Conservation (phyloP, 2,113 vertebrate species). For the Donacobius atricapilla region DNA sequence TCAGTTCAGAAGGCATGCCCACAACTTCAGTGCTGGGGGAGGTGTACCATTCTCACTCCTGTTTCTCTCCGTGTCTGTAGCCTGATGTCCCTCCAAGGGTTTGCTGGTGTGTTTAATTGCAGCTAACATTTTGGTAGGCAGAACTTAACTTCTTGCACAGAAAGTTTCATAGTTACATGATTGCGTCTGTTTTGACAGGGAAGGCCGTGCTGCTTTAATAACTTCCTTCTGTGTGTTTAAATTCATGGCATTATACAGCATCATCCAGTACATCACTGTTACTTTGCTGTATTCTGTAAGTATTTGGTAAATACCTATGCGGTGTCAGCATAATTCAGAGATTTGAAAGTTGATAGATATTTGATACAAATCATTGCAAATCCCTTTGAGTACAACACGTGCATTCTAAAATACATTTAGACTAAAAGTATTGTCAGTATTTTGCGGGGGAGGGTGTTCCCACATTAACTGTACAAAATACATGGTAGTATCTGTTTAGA, state of each 20-base stretch:
- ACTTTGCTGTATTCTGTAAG: constrained; percentile 94
- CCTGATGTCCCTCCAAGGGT: not conserved
- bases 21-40: not conserved
- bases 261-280: constrained; percentile 97
- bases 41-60: not conserved
- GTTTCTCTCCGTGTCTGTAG: not conserved
- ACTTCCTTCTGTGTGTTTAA: constrained; percentile 99
- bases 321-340: not conserved
- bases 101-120: not conserved
- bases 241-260: constrained; percentile 98
- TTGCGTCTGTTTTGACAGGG: constrained; percentile 77
- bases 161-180: not conserved
- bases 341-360: not conserved
- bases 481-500: not conserved
- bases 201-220: constrained; percentile 95
- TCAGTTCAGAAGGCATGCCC: not conserved
- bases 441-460: too few species aligned
- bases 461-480: not conserved
- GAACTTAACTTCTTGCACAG: not conserved
- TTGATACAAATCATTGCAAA: not conserved
- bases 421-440: not conserved
- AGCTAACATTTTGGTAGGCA: not conserved
- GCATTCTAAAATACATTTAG: not conserved
- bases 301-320: not conserved
- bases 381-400: not conserved